Percentiles rank a stretch among this genome's conserved stretches.
phyloP scores from a whole-genome alignment of 2,113 vertebrate genomes.

The Chlorocebus sabaeus region DNA sequence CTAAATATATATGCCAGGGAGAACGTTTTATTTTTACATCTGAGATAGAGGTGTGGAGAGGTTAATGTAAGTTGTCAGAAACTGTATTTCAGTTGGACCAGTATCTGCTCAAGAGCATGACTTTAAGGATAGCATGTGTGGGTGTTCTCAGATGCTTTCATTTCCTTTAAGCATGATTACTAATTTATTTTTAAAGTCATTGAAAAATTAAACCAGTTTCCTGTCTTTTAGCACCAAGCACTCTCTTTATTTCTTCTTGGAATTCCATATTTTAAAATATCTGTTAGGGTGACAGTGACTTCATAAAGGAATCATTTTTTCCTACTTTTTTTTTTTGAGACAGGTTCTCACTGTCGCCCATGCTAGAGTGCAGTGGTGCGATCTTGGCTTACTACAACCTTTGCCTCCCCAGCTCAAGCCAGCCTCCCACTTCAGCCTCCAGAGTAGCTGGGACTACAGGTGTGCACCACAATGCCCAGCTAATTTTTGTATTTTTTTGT shows the following conservation, averaged over 20 bases:
- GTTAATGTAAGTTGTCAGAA: not conserved
- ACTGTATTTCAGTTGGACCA: not conserved
- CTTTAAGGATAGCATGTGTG: not conserved
- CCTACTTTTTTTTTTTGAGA: not conserved
- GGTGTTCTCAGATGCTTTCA: not conserved
- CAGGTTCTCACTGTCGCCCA: too few relatives aligned
- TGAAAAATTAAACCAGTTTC: slow-evolving; percentile 3
- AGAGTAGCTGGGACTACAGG: too few relatives aligned
- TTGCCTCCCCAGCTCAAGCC: too few relatives aligned
- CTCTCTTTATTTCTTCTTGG: not conserved
- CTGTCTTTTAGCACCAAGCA: not conserved
- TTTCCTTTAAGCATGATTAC: not conserved
- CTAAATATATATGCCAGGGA: not conserved
- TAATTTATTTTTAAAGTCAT: not conserved
- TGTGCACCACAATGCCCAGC: too few relatives aligned
- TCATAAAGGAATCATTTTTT: not conserved
- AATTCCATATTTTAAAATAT: not conserved
- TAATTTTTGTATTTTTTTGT: too few relatives aligned
- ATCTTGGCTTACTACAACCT: too few relatives aligned
- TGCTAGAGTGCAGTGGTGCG: too few relatives aligned
- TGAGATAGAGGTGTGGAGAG: not conserved
- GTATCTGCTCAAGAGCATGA: not conserved
- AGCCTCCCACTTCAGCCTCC: too few relatives aligned
- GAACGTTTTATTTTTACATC: not conserved
- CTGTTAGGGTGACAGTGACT: not conserved